Evolutionary conservation across 2,797 vertebrate species (phyloP), one percentile per base, ranked within the genome.

Genomic region (Meda fulgida): DNA sequence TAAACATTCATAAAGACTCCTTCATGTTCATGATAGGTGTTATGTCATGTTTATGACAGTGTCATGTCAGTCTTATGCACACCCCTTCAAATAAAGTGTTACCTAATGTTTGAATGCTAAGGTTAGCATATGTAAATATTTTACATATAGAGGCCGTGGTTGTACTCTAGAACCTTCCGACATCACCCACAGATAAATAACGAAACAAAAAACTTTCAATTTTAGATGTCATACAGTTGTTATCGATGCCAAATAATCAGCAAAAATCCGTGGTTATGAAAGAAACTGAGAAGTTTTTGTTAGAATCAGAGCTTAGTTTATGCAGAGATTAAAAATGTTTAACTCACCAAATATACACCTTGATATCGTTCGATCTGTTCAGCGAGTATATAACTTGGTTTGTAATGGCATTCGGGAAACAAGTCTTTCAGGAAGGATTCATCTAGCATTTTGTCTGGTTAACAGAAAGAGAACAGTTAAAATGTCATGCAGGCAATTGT

Each of bases 321-420:
- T 51, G 16, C 29, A 38, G 1, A 55, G 13, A 26, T 34, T 11
- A 31, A 29, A 55, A 9, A 21, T 13, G 3, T 16, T 63, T 63
- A 34, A 85, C 84, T 89, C 34, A 87, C 88, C 48, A 87, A 18
- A 80, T 87, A 3, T 29, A 89, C 46, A 5, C 86, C 86, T 11
- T 85, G n/a, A 36, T 81, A 89, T 78, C 88, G 63, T 48, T 1
- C 71, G 23, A 89, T 78, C 1, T n/a, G 38, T 13, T 46, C 14
- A 0, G 13, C 2, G 40, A 46, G 51, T 23, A 81, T 21, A 31
- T 85, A 81, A 70, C 79, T 81, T 21, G 88, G 86, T 60, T 76
- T 69, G 13, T 84, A 85, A 65, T 48, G 10, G 66, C 88, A 89
- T 73, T 84, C n/a, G 23, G 81, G 72, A 84, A 89, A 89, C 29